Evolutionary conservation across 1,140 invertebrate genomes (phyloP), one percentile per base, ranked within the genome.

Genomic region (Ericerus pela): DNA sequence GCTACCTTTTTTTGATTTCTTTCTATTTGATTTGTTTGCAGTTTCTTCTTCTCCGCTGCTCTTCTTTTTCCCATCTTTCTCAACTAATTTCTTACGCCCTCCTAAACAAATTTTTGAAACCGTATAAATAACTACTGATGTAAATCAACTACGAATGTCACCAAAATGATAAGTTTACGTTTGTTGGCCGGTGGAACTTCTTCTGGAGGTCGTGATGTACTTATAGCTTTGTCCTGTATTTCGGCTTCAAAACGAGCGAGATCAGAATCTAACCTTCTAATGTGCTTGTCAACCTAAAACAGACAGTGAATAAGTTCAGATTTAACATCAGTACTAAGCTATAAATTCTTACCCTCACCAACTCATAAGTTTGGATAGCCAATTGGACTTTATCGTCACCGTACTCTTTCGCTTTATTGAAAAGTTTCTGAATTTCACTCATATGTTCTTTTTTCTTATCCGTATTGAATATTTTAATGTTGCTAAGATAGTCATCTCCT

Each of bases 311-410:
- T n/a, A n/a, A n/a, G n/a, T n/a, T n/a, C n/a, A n/a, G n/a, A n/a
- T n/a, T n/a, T n/a, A n/a, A n/a, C n/a, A n/a, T n/a, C n/a, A n/a
- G n/a, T n/a, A n/a, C n/a, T n/a, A n/a, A n/a, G n/a, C n/a, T n/a
- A n/a, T 51, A 33, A 5, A 54, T 55, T 14, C n/a, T 0, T 16
- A 38, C 53, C 58, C 60, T 65, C 66, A 79, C 93, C 68, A 97
- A 74, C 73, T 98, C 94, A 69, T 98, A 98, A 0, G 93, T 97
- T 71, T 97, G 93, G 70, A 96, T 96, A 1, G 94, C 92, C 56
- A 98, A 73, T 68, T 96, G 90, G 12, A 96, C 91, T 76, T 97
- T 98, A 64, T 96, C 93, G 69, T 97, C 93, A 0, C 90, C 90
- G 67, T 89, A 91, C 66, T 91, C 88, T 68, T 90, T 91, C 12